phyloP scores from a whole-genome alignment of 2,113 vertebrate genomes.

The Coptodon bakossiorum region DNA sequence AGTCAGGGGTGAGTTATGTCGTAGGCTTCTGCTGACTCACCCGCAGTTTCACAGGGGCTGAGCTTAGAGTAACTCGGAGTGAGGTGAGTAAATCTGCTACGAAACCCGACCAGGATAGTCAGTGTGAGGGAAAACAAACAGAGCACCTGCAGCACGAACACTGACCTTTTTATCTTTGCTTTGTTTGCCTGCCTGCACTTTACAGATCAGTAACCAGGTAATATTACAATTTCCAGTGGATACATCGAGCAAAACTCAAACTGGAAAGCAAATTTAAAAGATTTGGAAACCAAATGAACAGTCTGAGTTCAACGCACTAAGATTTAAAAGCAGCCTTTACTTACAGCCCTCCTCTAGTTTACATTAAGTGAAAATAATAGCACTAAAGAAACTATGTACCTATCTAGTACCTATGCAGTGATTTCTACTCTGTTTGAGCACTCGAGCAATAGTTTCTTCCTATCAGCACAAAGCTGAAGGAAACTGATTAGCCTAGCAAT shows the following conservation, averaged over 20 bases:
- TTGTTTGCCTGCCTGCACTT: neutral
- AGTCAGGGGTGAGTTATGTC: conserved; percentile 6
- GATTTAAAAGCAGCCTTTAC: neutral
- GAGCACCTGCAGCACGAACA: neutral
- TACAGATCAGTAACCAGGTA: neutral
- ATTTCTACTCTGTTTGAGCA: neutral
- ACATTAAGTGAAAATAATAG: neutral
- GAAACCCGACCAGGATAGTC: neutral
- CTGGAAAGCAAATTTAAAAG: neutral
- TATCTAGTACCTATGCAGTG: neutral
- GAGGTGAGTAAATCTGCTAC: neutral
- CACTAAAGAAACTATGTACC: neutral
- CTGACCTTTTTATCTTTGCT: neutral
- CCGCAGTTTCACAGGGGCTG: neutral
- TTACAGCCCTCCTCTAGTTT: neutral
- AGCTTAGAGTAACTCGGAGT: neutral
- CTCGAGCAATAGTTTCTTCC: neutral
- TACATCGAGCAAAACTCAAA: neutral
- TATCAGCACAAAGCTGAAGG: neutral
- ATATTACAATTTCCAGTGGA: neutral
- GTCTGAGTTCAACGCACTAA: neutral
- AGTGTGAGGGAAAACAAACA: neutral
- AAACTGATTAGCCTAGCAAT: neutral
- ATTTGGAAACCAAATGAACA: neutral
- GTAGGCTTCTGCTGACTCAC: conserved; percentile 21